Base-by-base conservation (phyloP, 2,797 vertebrate genomes). In the Platalea minor region DNA sequence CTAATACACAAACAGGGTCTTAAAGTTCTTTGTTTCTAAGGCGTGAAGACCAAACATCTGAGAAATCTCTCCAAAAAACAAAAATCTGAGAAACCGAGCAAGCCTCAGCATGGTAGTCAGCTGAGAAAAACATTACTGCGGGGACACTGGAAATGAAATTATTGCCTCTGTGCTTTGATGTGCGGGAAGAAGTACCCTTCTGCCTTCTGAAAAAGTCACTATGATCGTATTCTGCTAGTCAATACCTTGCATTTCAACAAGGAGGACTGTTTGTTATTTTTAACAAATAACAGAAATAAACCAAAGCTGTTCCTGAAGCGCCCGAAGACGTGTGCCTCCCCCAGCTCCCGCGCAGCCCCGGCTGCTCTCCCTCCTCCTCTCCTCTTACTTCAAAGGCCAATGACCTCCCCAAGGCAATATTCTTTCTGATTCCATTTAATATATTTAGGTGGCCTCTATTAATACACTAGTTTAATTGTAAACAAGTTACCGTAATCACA, bases 251-350 rank as follows among this genome's bases (percentile, higher is more conserved):
- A 77, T 85, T 96, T 92, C 73, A 96, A 81, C 24, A 75, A 72
- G 25, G 70, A 84, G 51, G 59, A 59, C 54, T 74, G 73, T 64
- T 33, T 53, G 76, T 54, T 91, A 77, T 65, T 92, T 90, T 92
- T 57, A 78, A 89, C 51, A 76, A 94, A 57, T 59, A 77, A 72
- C 81, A 91, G 68, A 85, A 88, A 89, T 92, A 93, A 91, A 88
- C 79, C 63, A 80, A 88, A 92, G 74, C 59, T 85, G 33, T 31
- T 89, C 94, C 91, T 78, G 81, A 90, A 29, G 63, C 35, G 23
- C 64, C 68, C 85, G 46, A 73, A 89, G 78, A 57, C 72, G 35
- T 33, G 8, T 43, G 50, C 57, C 83, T 69, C 64, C 41, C 37
- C 51, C 13, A 33, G 43, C 46, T 33, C 43, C 78, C 21, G 3